Evolutionary conservation across 2,113 vertebrate species (phyloP).

Genomic region (Pangasianodon hypophthalmus): DNA sequence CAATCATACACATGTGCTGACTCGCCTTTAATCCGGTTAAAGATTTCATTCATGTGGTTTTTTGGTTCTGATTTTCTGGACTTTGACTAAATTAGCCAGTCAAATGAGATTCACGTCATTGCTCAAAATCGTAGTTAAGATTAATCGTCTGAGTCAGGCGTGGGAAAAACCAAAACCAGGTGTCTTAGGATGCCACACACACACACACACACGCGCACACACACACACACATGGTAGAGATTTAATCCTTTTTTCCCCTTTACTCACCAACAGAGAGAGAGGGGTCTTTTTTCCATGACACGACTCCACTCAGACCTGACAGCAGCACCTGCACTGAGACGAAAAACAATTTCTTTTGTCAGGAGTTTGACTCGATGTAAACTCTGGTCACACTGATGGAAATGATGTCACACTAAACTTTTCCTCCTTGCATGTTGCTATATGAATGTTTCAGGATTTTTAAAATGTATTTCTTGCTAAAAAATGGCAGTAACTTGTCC

Average conservation of each 20-base stretch:
- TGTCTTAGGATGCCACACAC: neutral
- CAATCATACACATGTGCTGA: neutral
- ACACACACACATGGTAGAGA: neutral
- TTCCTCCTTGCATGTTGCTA: neutral
- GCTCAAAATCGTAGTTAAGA: neutral
- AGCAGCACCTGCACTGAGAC: slow-evolving; percentile 83
- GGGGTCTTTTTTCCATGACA: slow-evolving; percentile 95
- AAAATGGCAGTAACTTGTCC: neutral
- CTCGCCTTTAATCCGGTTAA: neutral
- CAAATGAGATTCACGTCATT: neutral
- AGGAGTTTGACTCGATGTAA: neutral
- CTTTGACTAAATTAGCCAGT: slow-evolving; percentile 1
- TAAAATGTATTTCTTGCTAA: neutral
- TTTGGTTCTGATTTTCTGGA: neutral
- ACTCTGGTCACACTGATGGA: neutral
- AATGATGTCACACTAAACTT: neutral
- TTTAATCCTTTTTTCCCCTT: neutral
- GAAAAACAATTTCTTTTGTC: slow-evolving; percentile 5
- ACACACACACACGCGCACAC: neutral
- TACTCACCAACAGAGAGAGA: slow-evolving; percentile 90
- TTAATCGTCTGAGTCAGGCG: neutral
- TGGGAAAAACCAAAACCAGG: slow-evolving; percentile 2
- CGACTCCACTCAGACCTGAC: slow-evolving; percentile 92
- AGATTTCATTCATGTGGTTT: neutral
- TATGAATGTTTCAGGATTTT: neutral